Evolutionary conservation across 1,140 invertebrate genomes (phyloP).

Genomic region (Leucophenga varia): DNA sequence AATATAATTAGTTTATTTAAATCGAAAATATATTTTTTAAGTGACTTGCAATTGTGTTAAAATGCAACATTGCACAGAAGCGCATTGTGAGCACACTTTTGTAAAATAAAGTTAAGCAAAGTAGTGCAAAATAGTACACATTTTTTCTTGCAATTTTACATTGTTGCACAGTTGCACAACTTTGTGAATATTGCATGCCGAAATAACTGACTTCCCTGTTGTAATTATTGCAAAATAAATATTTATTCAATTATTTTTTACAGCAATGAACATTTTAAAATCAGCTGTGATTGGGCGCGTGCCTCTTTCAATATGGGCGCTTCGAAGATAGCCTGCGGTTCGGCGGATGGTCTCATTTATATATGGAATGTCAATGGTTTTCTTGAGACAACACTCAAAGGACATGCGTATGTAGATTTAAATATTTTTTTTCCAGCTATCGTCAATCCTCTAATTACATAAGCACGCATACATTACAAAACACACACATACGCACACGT

Average conservation of each 20-base stretch:
- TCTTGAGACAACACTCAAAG: conserved; percentile 81
- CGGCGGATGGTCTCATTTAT: conserved; percentile 85
- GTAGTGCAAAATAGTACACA: too few relatives aligned
- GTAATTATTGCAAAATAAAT: conserved; percentile 2
- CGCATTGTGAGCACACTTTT: too few relatives aligned
- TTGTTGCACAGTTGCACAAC: too few relatives aligned
- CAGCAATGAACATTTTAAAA: conserved; percentile 92
- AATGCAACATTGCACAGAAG: too few relatives aligned
- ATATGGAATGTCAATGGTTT: conserved; percentile 85
- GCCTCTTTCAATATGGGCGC: conserved; percentile 91
- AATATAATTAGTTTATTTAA: too few relatives aligned
- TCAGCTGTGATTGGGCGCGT: conserved; percentile 91
- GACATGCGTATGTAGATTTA: conserved; percentile 84
- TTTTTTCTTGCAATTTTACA: too few relatives aligned
- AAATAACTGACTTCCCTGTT: neutral
- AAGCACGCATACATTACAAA: neutral
- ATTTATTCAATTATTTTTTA: conserved; percentile 34
- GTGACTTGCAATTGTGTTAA: too few relatives aligned
- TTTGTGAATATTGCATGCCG: too few relatives aligned
- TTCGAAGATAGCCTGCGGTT: conserved; percentile 85
- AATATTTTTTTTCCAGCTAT: neutral
- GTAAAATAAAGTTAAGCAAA: too few relatives aligned
- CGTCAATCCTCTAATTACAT: neutral
- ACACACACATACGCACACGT: neutral
- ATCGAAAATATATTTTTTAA: too few relatives aligned